Evolutionary conservation across 2,797 vertebrate genomes (phyloP), one percentile per base, ranked within the genome.

Genomic region (Notolabrus celidotus): DNA sequence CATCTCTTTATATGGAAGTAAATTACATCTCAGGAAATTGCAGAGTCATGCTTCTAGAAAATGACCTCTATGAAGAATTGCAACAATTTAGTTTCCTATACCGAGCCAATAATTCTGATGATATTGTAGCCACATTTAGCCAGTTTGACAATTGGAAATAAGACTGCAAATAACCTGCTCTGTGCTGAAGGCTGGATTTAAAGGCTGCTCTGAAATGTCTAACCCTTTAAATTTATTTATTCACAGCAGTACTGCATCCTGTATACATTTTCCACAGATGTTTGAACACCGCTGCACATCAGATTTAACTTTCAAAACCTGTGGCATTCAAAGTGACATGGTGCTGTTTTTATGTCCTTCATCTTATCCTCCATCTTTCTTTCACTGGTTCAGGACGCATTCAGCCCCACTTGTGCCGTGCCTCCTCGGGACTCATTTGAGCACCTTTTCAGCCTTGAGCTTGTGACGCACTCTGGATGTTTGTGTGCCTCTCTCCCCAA

Each of bases 391-490:
- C 3, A 49, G 46, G 31, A 61, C 55, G 34, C 47, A 42, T 63
- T 61, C 33, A 12, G 34, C 41, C 33, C 54, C 15, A 46, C 38
- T 22, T 25, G 14, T 61, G 76, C 19, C 62, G 67, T 77, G 67
- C 61, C 82, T 86, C 47, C 52, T 45, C 52, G n/a, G 45, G 54
- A 79, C 57, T 52, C 29, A 79, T 86, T 70, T 74, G 47, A 58
- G 58, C 81, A 71, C 64, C 29, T 77, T 59, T 62, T 75, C 58
- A 67, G 19, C 22, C 55, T 53, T 77, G 38, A 56, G 73, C 72
- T 74, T 68, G 59, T 88, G 86, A 82, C 10, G 47, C 80, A 83
- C 58, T 42, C 9, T 5, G 38, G 12, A 25, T 74, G 41, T 62
- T 23, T 31, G 17, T 65, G 42, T 57, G 42, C 34, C 34, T 59